A percentile compares a stretch with the other conserved stretches of the same genome.
Evolutionary conservation across 2,797 vertebrate species (phyloP).

Genomic region (Ptychobarbus kaznakovi): DNA sequence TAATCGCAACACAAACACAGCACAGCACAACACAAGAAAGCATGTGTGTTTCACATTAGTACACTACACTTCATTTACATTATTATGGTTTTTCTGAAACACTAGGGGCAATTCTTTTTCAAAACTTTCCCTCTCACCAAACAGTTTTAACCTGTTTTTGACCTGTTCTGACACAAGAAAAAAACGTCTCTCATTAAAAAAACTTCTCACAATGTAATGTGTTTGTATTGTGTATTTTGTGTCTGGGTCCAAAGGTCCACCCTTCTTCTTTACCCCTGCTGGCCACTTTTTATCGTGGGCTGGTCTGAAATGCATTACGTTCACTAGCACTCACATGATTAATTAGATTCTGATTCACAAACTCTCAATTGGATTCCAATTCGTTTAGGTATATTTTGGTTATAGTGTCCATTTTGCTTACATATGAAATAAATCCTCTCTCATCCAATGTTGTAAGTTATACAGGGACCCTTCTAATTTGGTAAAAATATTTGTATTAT

Average conservation of each 20-base stretch:
- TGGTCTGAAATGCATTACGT: not conserved
- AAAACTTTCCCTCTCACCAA: not conserved
- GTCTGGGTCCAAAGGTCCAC: not conserved
- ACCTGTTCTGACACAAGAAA: not conserved
- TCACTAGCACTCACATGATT: not conserved
- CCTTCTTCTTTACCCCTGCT: not conserved
- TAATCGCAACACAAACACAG: conserved; percentile 34
- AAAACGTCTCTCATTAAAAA: not conserved
- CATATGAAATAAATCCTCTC: not conserved
- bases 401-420: not conserved
- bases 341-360: not conserved
- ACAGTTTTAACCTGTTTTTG: conserved; percentile 28
- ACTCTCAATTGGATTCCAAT: not conserved
- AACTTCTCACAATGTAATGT: not conserved
- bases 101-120: not conserved
- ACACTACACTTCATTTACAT: conserved; percentile 29
- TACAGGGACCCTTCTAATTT: not conserved
- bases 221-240: not conserved
- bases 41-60: conserved; percentile 31
- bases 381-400: not conserved
- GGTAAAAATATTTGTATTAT: not conserved
- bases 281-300: not conserved
- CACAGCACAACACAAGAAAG: conserved; percentile 30
- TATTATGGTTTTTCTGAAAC: conserved; percentile 14
- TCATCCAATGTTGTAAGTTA: not conserved